phyloP scores from a whole-genome alignment of 2,113 vertebrate genomes.

The Anarrhichthys ocellatus region DNA sequence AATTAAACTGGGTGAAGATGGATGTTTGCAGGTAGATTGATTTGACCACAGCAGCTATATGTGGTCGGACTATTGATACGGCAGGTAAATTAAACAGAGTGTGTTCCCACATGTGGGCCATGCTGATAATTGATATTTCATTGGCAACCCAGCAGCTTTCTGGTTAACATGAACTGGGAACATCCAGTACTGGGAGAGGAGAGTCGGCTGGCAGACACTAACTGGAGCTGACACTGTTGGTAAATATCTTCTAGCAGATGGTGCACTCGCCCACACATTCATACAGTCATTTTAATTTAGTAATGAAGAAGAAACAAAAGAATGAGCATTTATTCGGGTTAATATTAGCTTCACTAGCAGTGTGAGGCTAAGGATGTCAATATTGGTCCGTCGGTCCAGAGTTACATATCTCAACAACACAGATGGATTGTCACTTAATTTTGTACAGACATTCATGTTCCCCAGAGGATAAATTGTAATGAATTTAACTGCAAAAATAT shows the following conservation, averaged over 20 bases:
- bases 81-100: constrained; percentile 69
- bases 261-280: neutral
- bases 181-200: neutral
- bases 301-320: neutral
- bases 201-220: neutral
- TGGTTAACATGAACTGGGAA: constrained; percentile 16
- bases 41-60: constrained; percentile 41
- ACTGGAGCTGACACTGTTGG: neutral
- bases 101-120: constrained; percentile 48
- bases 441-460: too few relatives aligned
- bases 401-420: too few relatives aligned
- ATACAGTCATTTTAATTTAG: neutral
- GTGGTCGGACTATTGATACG: constrained; percentile 40
- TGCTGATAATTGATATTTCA: constrained; percentile 62
- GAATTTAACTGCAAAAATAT: too few relatives aligned
- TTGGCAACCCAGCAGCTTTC: constrained; percentile 36
- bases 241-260: constrained; percentile 56
- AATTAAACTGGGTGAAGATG: constrained; percentile 44
- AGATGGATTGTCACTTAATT: too few relatives aligned
- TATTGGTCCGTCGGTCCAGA: too few relatives aligned
- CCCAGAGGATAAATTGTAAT: too few relatives aligned
- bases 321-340: neutral
- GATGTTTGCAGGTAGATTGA: constrained; percentile 27
- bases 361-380: neutral
- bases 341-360: neutral